Evolutionary conservation across 2,888 invertebrate genomes (phyloP).

Genomic region (Metallyticus violacea): DNA sequence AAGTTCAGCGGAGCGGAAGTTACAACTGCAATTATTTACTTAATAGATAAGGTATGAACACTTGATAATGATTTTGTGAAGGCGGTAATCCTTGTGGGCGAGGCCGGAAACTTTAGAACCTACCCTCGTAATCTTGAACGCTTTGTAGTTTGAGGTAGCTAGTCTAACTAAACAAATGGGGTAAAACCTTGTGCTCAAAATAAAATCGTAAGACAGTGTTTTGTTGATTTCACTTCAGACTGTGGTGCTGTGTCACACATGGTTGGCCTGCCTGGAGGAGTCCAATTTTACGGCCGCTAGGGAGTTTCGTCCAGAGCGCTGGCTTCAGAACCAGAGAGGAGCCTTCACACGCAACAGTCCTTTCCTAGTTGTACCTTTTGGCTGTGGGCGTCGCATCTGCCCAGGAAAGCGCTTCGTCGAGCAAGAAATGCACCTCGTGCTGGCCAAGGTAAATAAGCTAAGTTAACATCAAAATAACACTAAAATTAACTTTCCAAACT

Average conservation of each 20-base stretch:
- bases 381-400: conserved; percentile 75
- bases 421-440: conserved; percentile 67
- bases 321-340: conserved; percentile 53
- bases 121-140: too few relatives aligned
- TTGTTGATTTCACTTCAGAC: conserved; percentile 59
- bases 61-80: too few relatives aligned
- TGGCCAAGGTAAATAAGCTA: conserved; percentile 67
- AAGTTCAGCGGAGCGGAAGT: too few relatives aligned
- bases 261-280: conserved; percentile 74
- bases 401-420: conserved; percentile 84
- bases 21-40: too few relatives aligned
- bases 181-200: not conserved
- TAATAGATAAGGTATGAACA: too few relatives aligned
- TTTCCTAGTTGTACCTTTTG: conserved; percentile 73
- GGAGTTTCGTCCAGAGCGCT: conserved; percentile 73
- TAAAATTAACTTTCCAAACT: too few relatives aligned
- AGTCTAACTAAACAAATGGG: too few relatives aligned
- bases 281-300: conserved; percentile 69
- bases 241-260: conserved; percentile 76
- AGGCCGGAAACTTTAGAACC: too few relatives aligned
- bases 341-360: conserved; percentile 52
- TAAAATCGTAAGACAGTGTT: not conserved
- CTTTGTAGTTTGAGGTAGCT: too few relatives aligned
- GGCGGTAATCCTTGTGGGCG: too few relatives aligned
- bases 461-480: too few relatives aligned